These are phyloP conservation scores for Cylloceria caligata DNA, from an alignment of 2,888 invertebrate species.

Conservation along the genomic window DNA sequence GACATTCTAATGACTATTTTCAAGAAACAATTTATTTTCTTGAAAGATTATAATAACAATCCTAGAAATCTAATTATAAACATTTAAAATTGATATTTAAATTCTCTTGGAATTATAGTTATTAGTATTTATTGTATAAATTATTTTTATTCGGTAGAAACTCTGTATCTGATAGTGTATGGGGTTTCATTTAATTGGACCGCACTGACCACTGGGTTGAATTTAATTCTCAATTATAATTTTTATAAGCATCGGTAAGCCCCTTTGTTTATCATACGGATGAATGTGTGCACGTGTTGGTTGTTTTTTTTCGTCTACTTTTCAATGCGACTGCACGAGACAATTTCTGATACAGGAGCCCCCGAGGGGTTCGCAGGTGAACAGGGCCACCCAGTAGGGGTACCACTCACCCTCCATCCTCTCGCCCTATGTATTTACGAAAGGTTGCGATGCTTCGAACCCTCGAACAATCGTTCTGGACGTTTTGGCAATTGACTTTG, in stretches of 20 bases:
- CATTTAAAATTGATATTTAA: no score
- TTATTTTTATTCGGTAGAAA: no score
- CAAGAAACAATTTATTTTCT: no score
- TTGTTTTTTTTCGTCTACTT: constrained; percentile 20
- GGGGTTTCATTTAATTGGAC: no score
- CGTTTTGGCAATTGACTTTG: constrained; percentile 56
- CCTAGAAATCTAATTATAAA: no score
- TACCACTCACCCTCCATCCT: constrained; percentile 40
- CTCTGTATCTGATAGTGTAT: no score
- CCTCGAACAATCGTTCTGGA: constrained; percentile 32
- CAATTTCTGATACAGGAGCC: no score
- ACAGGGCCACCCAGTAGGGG: constrained; percentile 57
- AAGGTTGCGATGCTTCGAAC: constrained; percentile 4
- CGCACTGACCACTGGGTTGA: no score
- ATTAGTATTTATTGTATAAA: no score
- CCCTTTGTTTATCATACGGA: background rate
- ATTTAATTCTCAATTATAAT: background rate
- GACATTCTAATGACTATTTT: no score
- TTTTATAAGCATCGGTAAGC: background rate
- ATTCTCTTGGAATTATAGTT: no score
- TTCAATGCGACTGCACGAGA: constrained; percentile 35
- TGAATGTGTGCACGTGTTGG: background rate
- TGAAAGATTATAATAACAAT: no score
- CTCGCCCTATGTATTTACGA: constrained; percentile 4
- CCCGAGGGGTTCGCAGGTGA: constrained; percentile 62